Base-by-base conservation (phyloP, 2,888 invertebrate species). In the Seladonia tumulorum region DNA sequence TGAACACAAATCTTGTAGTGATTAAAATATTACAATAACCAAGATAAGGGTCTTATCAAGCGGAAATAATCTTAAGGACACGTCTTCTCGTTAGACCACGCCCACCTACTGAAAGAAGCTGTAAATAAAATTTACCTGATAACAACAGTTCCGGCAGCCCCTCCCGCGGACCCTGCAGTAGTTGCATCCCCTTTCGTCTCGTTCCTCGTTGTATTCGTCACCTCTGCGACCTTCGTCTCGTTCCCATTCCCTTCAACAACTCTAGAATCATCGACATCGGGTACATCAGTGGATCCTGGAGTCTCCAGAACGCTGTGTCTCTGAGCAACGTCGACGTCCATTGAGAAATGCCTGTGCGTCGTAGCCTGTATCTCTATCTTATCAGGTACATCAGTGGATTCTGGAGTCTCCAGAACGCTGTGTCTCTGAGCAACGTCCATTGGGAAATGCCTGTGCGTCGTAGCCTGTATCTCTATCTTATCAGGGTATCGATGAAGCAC, bases 401-500 rank as follows among this genome's bases (percentile, higher is more conserved):
- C 60, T 10, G 14, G 42, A 8, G 39, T 14, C 8, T 0, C 14
- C 12, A 35, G 0, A 3, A 10, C 4, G 53, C 63, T 82, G 12
- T 70, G 79, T 1, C 86, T 82, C 22, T 79, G 45, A n/a, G 75
- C 77, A 16, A 53, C 39, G 25, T 42, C 16, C 7, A 35, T 45
- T 22, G 25, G 47, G 18, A 70, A 14, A 35, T 72, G 14, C 68
- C 57, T 73, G 18, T 18, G 39, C 42, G 57, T 73, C 16, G 47
- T 39, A 1, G 5, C 53, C 29, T 77, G 76, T 12, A 35, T 76
- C 5, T 83, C 73, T 10, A 22, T 14, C 22, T 72, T 79, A n/a
- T 89, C 89, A 0, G 92, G 92, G 86, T 93, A 93, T 47, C 90
- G 89, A 63, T 87, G 85, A 35, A 93, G 77, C 49, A 93, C 88